Evolutionary conservation across 2,113 vertebrate genomes (phyloP).

Genomic region (Sciurus niger): DNA sequence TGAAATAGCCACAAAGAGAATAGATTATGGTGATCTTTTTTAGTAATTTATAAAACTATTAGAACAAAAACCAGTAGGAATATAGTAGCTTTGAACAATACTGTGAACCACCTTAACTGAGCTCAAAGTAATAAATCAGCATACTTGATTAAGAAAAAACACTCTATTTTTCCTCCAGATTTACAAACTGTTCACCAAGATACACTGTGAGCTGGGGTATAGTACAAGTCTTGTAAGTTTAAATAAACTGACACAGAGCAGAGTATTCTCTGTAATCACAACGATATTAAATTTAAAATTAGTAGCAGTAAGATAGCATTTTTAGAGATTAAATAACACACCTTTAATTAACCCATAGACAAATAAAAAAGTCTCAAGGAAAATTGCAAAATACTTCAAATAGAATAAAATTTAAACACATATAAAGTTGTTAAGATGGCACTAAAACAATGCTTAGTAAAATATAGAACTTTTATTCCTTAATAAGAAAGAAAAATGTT

Average conservation of each 20-base stretch:
- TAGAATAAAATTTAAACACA: not conserved
- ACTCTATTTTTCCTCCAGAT: not conserved
- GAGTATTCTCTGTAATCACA: not conserved
- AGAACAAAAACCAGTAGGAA: not conserved
- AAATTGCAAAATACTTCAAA: constrained; percentile 27
- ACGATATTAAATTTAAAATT: not conserved
- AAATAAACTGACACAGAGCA: not conserved
- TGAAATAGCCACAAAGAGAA: not conserved
- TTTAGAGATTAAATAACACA: not conserved
- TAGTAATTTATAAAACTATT: not conserved
- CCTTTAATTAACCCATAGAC: not conserved
- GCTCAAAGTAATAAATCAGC: not conserved
- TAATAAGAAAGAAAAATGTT: not conserved
- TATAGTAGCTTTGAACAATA: not conserved
- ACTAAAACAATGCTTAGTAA: not conserved
- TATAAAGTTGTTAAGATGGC: not conserved
- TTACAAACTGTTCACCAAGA: not conserved
- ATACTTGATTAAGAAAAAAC: not conserved
- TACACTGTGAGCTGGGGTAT: not conserved
- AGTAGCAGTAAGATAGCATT: not conserved
- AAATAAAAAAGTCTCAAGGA: not conserved
- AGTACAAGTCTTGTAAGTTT: not conserved
- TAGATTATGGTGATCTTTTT: not conserved
- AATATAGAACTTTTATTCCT: not conserved
- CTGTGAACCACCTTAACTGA: not conserved